phyloP scores from a whole-genome alignment of 2,888 invertebrate species.

The Drosophila cracens region DNA sequence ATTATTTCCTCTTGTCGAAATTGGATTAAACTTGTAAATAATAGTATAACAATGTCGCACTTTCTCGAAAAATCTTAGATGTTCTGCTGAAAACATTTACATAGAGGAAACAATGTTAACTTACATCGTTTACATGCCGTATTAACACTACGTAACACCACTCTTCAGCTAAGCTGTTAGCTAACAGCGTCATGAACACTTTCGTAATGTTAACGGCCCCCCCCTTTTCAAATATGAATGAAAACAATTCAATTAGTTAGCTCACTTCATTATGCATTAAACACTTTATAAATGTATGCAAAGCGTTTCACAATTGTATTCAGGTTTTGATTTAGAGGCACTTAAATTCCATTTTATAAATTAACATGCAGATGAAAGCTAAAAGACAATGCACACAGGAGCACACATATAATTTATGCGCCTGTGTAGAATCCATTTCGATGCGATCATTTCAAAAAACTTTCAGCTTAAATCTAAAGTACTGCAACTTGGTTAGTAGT shows the following conservation, averaged over 20 bases:
- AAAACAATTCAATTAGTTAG: conserved; percentile 18
- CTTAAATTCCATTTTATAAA: conserved; percentile 71
- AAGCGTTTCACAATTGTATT: conserved; percentile 50
- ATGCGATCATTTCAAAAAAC: conserved; percentile 16
- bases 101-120: neutral
- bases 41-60: neutral
- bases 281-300: conserved; percentile 37
- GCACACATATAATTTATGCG: conserved; percentile 20
- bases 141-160: neutral
- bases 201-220: neutral
- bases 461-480: conserved; percentile 46
- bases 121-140: neutral
- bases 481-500: conserved; percentile 38
- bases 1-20: conserved; percentile 20
- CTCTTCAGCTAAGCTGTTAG: neutral
- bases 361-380: conserved; percentile 63
- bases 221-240: neutral
- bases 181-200: neutral
- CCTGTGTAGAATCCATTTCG: conserved; percentile 21
- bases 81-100: neutral
- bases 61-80: neutral
- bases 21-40: neutral
- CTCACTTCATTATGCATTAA: conserved; percentile 17
- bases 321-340: conserved; percentile 68
- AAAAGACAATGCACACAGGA: conserved; percentile 39